Conservation (phyloP, 2,888 invertebrate species). For the Psococerastis gibbosa region DNA sequence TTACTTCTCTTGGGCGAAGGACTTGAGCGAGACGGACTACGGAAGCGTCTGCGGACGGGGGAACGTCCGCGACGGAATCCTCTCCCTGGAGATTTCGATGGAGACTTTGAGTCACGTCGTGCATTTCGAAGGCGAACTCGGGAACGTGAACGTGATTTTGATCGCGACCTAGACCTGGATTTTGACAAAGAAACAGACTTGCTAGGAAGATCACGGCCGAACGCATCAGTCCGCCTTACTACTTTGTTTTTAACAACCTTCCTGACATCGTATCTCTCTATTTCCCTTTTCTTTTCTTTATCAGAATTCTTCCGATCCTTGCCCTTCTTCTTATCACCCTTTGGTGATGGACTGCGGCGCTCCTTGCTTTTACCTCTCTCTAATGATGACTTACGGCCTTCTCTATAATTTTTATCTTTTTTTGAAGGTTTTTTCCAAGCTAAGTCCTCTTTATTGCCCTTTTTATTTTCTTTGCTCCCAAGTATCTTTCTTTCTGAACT, state of each 20-base stretch:
- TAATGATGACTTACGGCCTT: conserved; percentile 33
- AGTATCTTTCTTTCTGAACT: conserved; percentile 12
- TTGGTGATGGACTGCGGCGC: conserved; percentile 20
- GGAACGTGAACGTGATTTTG: conserved; percentile 18
- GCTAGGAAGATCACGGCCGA: conserved; percentile 44
- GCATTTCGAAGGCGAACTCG: conserved; percentile 11
- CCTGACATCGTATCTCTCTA: conserved; percentile 68
- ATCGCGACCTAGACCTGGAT: conserved; percentile 19
- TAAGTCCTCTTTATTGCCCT: conserved; percentile 31
- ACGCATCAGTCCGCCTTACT: conserved; percentile 39
- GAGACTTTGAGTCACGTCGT: not conserved
- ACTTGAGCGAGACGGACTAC: not conserved
- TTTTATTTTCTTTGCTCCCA: conserved; percentile 21
- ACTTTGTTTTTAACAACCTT: conserved; percentile 28
- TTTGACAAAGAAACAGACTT: conserved; percentile 18
- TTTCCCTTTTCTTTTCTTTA: conserved; percentile 50
- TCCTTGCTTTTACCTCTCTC: conserved; percentile 26
- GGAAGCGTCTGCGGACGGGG: not conserved
- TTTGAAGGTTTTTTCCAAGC: conserved; percentile 66
- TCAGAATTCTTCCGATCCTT: conserved; percentile 26
- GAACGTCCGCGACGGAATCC: conserved; percentile 5
- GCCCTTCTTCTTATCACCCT: conserved; percentile 21
- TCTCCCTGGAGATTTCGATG: not conserved
- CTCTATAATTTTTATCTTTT: conserved; percentile 61
- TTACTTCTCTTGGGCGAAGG: not conserved